Evolutionary conservation across 2,113 vertebrate species (phyloP).

Genomic region (Prunella fulvescens): DNA sequence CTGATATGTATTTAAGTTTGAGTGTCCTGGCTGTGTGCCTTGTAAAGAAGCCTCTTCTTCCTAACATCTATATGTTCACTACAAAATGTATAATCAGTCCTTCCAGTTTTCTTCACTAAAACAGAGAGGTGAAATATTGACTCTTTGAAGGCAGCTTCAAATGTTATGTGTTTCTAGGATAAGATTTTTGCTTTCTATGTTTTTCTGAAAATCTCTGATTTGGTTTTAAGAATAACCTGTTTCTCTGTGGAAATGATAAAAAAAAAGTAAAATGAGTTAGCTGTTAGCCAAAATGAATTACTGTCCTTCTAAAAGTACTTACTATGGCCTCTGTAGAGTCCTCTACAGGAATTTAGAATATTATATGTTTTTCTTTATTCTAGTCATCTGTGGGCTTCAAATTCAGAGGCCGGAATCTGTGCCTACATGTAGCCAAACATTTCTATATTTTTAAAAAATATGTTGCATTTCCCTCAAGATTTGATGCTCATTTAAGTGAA

Average conservation of each 20-base stretch:
- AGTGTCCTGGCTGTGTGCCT: not conserved
- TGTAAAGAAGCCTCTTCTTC: not conserved
- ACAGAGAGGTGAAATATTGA: not conserved
- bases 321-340: not conserved
- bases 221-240: not conserved
- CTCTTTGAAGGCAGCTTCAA: not conserved
- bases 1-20: not conserved
- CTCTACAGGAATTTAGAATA: not conserved
- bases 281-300: not conserved
- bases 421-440: not conserved
- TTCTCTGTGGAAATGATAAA: not conserved
- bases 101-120: not conserved
- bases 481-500: not conserved
- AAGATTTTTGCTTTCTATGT: not conserved
- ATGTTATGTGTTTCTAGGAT: not conserved
- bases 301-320: not conserved
- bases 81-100: not conserved
- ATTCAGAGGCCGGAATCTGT: not conserved
- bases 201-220: not conserved
- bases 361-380: not conserved
- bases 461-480: not conserved
- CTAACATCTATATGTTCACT: not conserved
- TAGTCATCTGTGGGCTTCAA: not conserved
- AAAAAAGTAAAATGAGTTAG: not conserved
- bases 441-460: not conserved